These are phyloP conservation scores for Corydoras maculifer DNA, from an alignment of 2,113 vertebrate species.

Conservation along the genomic window DNA sequence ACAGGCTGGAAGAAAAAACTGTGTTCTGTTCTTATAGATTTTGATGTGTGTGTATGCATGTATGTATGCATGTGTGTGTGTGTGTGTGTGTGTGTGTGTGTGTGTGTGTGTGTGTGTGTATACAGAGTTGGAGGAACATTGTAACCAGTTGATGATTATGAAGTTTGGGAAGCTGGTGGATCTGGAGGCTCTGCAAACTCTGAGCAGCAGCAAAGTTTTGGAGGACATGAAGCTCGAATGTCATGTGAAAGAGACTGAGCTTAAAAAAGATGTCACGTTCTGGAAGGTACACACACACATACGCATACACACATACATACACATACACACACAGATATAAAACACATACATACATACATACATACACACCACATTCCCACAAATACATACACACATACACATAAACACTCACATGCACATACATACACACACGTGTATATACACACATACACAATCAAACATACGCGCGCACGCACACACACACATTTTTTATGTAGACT, in stretches of 20 bases:
- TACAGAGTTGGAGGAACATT: conserved; percentile 71
- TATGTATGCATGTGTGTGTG: too few species aligned
- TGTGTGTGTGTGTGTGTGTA: not conserved
- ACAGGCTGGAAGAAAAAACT: too few species aligned
- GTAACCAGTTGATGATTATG: conserved; percentile 73
- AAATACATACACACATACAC: too few species aligned
- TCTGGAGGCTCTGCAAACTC: conserved; percentile 76
- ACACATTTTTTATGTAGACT: not conserved
- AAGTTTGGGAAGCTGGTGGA: conserved; percentile 83
- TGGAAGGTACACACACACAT: conserved; percentile 68
- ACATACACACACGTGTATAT: not conserved
- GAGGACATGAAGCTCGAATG: conserved; percentile 78
- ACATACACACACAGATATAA: too few species aligned
- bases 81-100: too few species aligned
- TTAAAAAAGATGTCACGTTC: conserved; percentile 62
- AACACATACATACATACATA: too few species aligned
- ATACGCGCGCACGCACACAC: too few species aligned
- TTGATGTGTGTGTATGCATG: too few species aligned
- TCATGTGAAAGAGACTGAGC: conserved; percentile 57
- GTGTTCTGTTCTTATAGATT: too few species aligned
- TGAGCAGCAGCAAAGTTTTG: conserved; percentile 67
- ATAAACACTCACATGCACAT: too few species aligned
- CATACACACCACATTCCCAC: too few species aligned
- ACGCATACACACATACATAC: not conserved
- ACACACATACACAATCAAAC: not conserved